A percentile compares a stretch with the other conserved stretches of the same genome.
These are phyloP conservation scores for Ophioninae sp. DNA, from an alignment of 2,888 invertebrate species.

Conservation along the genomic window DNA sequence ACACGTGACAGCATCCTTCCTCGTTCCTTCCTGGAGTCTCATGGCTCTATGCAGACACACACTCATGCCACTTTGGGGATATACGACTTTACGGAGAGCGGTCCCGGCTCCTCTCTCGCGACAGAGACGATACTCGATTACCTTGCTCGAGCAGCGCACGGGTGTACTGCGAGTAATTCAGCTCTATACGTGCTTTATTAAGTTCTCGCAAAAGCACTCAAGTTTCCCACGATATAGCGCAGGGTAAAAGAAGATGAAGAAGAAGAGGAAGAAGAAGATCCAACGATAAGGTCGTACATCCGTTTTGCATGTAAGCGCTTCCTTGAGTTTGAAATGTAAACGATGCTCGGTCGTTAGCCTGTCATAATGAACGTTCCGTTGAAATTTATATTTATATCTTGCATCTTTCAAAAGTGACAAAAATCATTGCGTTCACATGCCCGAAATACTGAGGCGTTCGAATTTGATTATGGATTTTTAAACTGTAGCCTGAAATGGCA, in stretches of 20 bases:
- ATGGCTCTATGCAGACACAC: slow-evolving; percentile 18
- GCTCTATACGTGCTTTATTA: slow-evolving; percentile 54
- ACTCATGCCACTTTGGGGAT: slow-evolving; percentile 43
- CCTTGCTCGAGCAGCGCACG: slow-evolving; percentile 19
- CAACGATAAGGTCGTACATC: not conserved
- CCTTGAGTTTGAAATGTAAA: not conserved
- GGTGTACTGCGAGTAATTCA: slow-evolving; percentile 46
- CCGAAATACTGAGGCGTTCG: no score
- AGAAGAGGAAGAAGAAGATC: not conserved
- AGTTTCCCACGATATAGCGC: slow-evolving; percentile 54
- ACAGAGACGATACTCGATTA: slow-evolving; percentile 58
- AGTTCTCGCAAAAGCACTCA: slow-evolving; percentile 45
- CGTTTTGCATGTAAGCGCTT: not conserved
- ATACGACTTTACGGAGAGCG: slow-evolving; percentile 50
- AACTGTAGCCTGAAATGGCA: no score
- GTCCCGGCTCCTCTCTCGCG: slow-evolving; percentile 21
- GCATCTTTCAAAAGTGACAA: no score
- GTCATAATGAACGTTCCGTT: no score
- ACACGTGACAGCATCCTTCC: slow-evolving; percentile 46
- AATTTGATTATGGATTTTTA: no score
- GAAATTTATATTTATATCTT: no score
- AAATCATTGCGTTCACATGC: no score
- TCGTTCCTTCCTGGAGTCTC: slow-evolving; percentile 29
- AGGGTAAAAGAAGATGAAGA: not conserved
- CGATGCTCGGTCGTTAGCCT: not conserved